Evolutionary conservation across 1,140 invertebrate species (phyloP), one percentile per base, ranked within the genome.

Genomic region (Campodea augens): DNA sequence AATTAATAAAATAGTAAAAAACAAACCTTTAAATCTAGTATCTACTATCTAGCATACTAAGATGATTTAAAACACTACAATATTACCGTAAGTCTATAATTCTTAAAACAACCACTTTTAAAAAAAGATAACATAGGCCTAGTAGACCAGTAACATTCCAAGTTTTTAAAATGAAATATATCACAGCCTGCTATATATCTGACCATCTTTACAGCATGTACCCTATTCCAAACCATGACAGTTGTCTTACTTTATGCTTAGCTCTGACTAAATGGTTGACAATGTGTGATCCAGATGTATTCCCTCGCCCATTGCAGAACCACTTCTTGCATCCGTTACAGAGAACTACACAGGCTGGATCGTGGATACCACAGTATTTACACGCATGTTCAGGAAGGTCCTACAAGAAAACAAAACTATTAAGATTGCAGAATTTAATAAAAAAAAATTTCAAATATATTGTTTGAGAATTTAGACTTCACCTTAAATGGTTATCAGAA

Each of bases 231-330:
- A n/a, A n/a, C n/a, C n/a, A n/a, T n/a, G n/a, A n/a, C n/a, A n/a
- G n/a, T n/a, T 45, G 32, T 38, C 39, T 48, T 54, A 65, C 64
- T 59, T 98, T 98, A 57, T 98, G 92, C 59, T 97, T 96, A 18
- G 93, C 90, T 53, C 95, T 68, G 15, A 99, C 95, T 54, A 99
- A 67, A 67, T 99, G 96, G 63, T 97, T 97, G 48, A 99, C 88
- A 49, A 99, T 97, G 56, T 99, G 96, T 41, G 92, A 96, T 1
- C 93, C 95, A 13, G 90, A 92, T 3, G 93, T 98, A 59, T 91
- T 95, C 3, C 95, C 95, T 51, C 92, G 73, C 4, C 92, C 92
- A 73, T 99, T 99, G 61, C 96, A 99, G 60, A 99, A 98, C 96
- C 96, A 99, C 61, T 97, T 97, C 54, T 93, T 92, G 59, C 95